Conservation (phyloP, 2,888 invertebrate genomes). For the Lacanobia wlatinum region DNA sequence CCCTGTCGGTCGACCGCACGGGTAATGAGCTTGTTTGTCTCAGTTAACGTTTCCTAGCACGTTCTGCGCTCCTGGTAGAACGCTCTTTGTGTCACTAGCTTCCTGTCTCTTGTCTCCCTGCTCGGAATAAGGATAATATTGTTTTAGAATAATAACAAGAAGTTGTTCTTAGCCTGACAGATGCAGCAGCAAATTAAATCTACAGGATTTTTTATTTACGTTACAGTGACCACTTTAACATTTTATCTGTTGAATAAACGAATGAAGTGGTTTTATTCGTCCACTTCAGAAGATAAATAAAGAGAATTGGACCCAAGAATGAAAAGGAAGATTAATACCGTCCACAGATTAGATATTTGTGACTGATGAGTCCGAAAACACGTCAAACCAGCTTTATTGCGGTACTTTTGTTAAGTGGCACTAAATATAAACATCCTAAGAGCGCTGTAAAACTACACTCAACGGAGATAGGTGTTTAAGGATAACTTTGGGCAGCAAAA, state of each 20-base stretch:
- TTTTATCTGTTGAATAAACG: conserved; percentile 9
- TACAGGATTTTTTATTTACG: conserved; percentile 35
- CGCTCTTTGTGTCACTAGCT: conserved; percentile 68
- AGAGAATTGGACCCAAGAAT: conserved; percentile 28
- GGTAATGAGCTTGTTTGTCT: conserved; percentile 82
- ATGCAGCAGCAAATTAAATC: conserved; percentile 41
- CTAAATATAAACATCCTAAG: conserved; percentile 45
- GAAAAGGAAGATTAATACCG: conserved; percentile 17
- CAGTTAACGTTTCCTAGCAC: conserved; percentile 78
- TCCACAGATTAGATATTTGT: conserved; percentile 35
- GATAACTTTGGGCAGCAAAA: conserved; percentile 41
- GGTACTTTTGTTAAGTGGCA: conserved; percentile 52
- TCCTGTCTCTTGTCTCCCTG: conserved; percentile 61
- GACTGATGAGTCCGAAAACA: conserved; percentile 26
- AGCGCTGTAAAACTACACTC: conserved; percentile 57
- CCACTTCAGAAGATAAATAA: conserved; percentile 25
- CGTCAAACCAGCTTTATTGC: conserved; percentile 36
- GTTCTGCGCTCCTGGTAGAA: conserved; percentile 72
- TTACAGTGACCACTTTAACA: conserved; percentile 22
- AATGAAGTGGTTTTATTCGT: conserved; percentile 5
- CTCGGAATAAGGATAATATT: conserved; percentile 62
- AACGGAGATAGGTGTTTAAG: conserved; percentile 46
- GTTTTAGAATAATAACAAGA: conserved; percentile 58
- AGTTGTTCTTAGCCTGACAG: conserved; percentile 28
- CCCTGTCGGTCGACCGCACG: conserved; percentile 73